Base-by-base conservation (phyloP, 2,797 vertebrate species). In the Brachyrhaphis roseni region DNA sequence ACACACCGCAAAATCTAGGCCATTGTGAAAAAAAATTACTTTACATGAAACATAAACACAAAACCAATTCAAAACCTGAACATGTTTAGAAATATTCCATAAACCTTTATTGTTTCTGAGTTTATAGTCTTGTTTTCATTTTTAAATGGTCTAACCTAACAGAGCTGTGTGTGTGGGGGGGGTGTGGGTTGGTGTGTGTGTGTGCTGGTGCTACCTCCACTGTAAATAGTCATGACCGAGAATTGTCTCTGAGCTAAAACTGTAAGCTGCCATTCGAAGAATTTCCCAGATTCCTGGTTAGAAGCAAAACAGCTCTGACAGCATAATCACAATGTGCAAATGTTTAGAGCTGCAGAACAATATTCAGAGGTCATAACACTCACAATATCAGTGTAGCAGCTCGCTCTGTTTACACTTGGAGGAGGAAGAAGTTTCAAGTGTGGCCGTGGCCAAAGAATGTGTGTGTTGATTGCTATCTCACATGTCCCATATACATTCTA, bases 401-500 rank as follows among this genome's bases (percentile, higher is more conserved):
- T 76, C 85, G 80, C 81, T 64, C 20, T 96, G 95, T 97, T 96
- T 97, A 94, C 94, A 94, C 82, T 92, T 91, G 88, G 91, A 86
- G 77, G 82, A 88, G 91, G 94, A 93, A 95, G 93, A 95, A 95
- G 95, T 95, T 92, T 93, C 94, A 84, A 96, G 95, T 91, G 88
- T 93, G 90, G 93, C 94, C 94, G 78, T 93, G 95, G 92, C 94
- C 55, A 91, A 86, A 85, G 89, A 92, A 92, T 92, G 92, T 84
- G 86, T 82, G 83, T 87, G 95, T 92, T 94, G 94, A 95, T 96
- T 91, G 73, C 93, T 89, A 92, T 94, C 93, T 90, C 78, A 86
- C 86, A 87, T 94, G 95, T 96, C 94, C 93, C 95, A 92, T 93
- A 92, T 94, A 87, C 95, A 96, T 96, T 96, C 93, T 94, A 93